A percentile compares a stretch with the other conserved stretches of the same genome.
Conservation (phyloP, 2,888 invertebrate genomes). For the Chymomyza fuscimana region DNA sequence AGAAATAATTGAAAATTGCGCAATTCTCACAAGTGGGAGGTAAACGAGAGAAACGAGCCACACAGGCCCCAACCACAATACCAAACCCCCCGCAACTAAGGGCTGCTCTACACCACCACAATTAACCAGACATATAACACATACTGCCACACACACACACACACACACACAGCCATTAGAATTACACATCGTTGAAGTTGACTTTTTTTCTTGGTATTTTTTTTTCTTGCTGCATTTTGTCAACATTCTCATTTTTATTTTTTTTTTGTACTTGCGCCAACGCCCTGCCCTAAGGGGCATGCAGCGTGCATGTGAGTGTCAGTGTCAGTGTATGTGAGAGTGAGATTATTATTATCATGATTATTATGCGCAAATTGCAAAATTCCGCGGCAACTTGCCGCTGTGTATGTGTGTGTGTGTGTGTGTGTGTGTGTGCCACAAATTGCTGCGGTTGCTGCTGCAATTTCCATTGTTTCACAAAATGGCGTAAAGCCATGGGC, state of each 20-base stretch:
- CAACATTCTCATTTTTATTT: constrained; percentile 20
- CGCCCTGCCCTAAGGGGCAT: constrained; percentile 64
- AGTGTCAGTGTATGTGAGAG: constrained; percentile 27
- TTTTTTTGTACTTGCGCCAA: constrained; percentile 52
- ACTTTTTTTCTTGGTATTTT: constrained; percentile 21
- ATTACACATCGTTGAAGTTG: background rate
- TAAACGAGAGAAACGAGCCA: constrained; percentile 47
- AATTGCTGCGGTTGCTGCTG: constrained; percentile 70
- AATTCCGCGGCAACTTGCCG: constrained; percentile 58
- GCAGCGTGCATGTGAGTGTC: background rate
- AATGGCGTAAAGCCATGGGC: constrained; percentile 52
- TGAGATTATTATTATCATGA: constrained; percentile 70
- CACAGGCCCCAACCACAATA: background rate
- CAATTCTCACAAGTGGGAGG: constrained; percentile 75
- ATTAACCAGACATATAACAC: constrained; percentile 59
- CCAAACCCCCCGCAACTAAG: background rate
- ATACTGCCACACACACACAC: constrained; percentile 33
- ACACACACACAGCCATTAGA: constrained; percentile 27
- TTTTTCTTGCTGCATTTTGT: constrained; percentile 49
- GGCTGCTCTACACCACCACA: constrained; percentile 52
- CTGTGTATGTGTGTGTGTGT: constrained; percentile 10
- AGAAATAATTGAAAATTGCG: constrained; percentile 77
- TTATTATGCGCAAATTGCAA: constrained; percentile 75
- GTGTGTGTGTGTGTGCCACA: constrained; percentile 48
- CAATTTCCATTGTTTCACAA: constrained; percentile 69